Evolutionary conservation across 1,140 invertebrate species (phyloP).

Genomic region (Glomeris maerens): DNA sequence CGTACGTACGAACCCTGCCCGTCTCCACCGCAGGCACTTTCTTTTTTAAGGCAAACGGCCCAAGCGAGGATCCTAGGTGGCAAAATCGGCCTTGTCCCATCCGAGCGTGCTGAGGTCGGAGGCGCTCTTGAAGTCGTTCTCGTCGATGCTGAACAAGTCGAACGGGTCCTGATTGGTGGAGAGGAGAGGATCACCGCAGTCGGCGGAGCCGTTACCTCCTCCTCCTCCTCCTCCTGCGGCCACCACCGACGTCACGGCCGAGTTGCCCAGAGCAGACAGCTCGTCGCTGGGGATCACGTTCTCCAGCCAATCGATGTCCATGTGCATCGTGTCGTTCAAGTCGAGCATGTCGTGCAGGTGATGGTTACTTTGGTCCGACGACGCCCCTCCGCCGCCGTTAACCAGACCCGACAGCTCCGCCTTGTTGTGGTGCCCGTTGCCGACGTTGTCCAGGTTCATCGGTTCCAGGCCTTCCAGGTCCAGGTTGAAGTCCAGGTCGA

Average conservation of each 20-base stretch:
- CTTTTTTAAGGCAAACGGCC: neutral
- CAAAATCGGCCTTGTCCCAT: conserved; percentile 49
- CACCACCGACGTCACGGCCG: neutral
- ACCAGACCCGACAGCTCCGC: conserved; percentile 12
- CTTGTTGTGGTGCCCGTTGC: conserved; percentile 9
- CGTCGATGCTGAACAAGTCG: conserved; percentile 54
- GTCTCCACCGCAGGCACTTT: neutral
- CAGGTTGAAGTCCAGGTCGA: conserved; percentile 22
- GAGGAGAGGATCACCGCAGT: conserved; percentile 45
- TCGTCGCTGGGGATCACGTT: conserved; percentile 39
- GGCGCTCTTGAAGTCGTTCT: conserved; percentile 45
- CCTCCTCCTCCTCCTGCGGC: neutral
- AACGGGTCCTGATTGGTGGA: conserved; percentile 46
- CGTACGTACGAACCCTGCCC: neutral
- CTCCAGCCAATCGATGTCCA: conserved; percentile 59
- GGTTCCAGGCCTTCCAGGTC: conserved; percentile 20
- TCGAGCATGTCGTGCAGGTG: conserved; percentile 15
- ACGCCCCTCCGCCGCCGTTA: neutral
- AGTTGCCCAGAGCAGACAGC: conserved; percentile 19
- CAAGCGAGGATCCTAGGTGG: conserved; percentile 33
- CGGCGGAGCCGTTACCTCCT: conserved; percentile 25
- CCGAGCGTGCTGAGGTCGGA: conserved; percentile 35
- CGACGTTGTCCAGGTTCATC: conserved; percentile 20
- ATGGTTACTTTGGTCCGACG: conserved; percentile 20
- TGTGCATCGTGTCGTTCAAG: conserved; percentile 23